Evolutionary conservation across 2,888 invertebrate genomes (phyloP), one percentile per base, ranked within the genome.

Genomic region (Ommatoiulus sabulosus): DNA sequence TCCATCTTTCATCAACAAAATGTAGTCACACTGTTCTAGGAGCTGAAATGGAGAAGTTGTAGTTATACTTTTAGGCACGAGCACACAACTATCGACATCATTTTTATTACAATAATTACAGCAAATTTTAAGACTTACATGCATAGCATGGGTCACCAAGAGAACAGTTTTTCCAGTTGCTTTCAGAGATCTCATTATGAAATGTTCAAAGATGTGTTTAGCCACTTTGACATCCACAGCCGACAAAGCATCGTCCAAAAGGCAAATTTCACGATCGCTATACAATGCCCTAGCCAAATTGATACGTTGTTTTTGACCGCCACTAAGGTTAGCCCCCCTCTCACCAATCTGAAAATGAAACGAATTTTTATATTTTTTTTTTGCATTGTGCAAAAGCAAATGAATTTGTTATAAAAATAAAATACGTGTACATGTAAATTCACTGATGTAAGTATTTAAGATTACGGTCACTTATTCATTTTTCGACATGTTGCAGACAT

Each of bases 241-340:
- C 87, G 94, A 94, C 89, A 95, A 91, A 44, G 94, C 93, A 91
- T 95, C 94, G 91, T 95, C 95, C 52, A 95, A 91, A 17, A 95
- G 92, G 90, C 94, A 94, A 90, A 95, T 93, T 88, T 94, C 91
- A 44, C 91, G 91, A 72, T 91, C 90, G 89, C 92, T 90, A 91
- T 94, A 95, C n/a, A 94, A 91, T 1, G 94, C 94, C 91, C 95
- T 92, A 0, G 95, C 95, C 12, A 95, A 91, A 1, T 94, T 93
- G 63, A 95, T 91, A 88, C 94, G 92, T 88, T 94, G 94, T 89
- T 94, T 94, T 90, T 95, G 94, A 6, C 94, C 94, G 17, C 94
- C 94, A 46, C 92, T 92, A 2, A 93, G 44, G 92, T 93, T 91
- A 87, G 92, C 87, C 93, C 92, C 93, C 92, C 92, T 91, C 90